Base-by-base conservation (phyloP, 2,888 invertebrate genomes). In the Ichneumoninae sp. region DNA sequence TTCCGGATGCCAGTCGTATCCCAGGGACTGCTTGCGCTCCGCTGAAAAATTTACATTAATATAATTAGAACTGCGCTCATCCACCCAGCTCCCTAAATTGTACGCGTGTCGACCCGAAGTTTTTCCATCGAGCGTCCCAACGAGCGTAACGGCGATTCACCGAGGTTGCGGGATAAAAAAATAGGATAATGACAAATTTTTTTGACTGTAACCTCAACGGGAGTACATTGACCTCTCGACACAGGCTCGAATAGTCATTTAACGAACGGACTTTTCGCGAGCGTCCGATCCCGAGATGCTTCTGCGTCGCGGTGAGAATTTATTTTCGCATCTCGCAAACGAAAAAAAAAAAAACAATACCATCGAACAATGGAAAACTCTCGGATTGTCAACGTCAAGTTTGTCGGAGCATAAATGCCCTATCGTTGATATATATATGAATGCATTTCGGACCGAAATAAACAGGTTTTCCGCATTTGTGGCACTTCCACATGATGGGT, bases 1-100 rank as follows among this genome's bases (percentile, higher is more conserved):
- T 93, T 97, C 96, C 54, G 97, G 97, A 94, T 97, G 97, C 97
- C 97, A 97, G 92, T 97, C 97, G 92, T 96, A 97, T 36, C 97
- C 97, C 87, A 97, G 93, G n/a, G 97, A 97, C 91, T 97, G 97
- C 94, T 97, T 97, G 88, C 97, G 95, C 94, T 97, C 97, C 90
- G 97, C 97, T 97, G 93, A 83, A 94, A 80, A 79, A 78, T 68
- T 7, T 62, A 60, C 57, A 47, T 13, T 26, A 26, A 65, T 22
- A 26, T 26, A 62, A 62, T 33, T 47, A 30, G 16, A 16, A 62
- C 62, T 33, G 30, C 30, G 13, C 19, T 19, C 7, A 54, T n/a
- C 7, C 1, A 1, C 8, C 52, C n/a, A n/a, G 13, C n/a, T 33
- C 44, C 30, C 8, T 54, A 40, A 36, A 68, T 8, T 10, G 36